phyloP scores from a whole-genome alignment of 2,797 vertebrate species.

The Lateolabrax maculatus region DNA sequence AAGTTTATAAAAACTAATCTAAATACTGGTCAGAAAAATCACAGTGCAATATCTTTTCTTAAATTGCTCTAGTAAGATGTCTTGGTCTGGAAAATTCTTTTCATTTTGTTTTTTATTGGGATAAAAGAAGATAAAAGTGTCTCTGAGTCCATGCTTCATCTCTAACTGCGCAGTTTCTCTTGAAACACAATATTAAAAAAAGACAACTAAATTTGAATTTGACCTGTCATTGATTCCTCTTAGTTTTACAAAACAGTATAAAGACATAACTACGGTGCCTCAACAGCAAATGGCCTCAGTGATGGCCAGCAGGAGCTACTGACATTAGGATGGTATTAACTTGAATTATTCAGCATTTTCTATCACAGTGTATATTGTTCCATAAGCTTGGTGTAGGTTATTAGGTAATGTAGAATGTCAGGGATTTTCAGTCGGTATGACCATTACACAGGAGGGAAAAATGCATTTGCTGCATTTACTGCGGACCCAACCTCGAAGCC shows the following conservation, averaged over 20 bases:
- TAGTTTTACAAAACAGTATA: conserved; percentile 28
- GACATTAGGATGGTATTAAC: conserved; percentile 54
- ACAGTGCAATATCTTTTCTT: background rate
- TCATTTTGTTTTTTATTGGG: background rate
- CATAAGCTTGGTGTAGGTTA: conserved; percentile 59
- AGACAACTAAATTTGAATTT: background rate
- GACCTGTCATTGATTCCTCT: conserved; percentile 17
- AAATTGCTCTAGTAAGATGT: background rate
- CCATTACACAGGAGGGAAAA: conserved; percentile 39
- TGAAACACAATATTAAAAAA: conserved; percentile 19
- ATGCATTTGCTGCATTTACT: conserved; percentile 45
- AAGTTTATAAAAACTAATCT: background rate
- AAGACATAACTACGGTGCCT: conserved; percentile 38
- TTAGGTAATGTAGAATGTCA: conserved; percentile 61
- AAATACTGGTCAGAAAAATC: background rate
- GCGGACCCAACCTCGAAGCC: conserved; percentile 52
- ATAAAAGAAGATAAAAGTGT: conserved; percentile 3
- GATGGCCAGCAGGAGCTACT: conserved; percentile 35
- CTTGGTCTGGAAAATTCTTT: background rate
- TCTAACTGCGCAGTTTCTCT: background rate
- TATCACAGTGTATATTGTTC: conserved; percentile 51
- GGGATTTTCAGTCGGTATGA: conserved; percentile 30
- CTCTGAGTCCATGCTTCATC: background rate
- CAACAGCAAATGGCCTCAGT: conserved; percentile 44
- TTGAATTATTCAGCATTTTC: conserved; percentile 75